These are phyloP conservation scores for Iselma pallidipennis DNA, from an alignment of 2,888 invertebrate species.

Conservation along the genomic window DNA sequence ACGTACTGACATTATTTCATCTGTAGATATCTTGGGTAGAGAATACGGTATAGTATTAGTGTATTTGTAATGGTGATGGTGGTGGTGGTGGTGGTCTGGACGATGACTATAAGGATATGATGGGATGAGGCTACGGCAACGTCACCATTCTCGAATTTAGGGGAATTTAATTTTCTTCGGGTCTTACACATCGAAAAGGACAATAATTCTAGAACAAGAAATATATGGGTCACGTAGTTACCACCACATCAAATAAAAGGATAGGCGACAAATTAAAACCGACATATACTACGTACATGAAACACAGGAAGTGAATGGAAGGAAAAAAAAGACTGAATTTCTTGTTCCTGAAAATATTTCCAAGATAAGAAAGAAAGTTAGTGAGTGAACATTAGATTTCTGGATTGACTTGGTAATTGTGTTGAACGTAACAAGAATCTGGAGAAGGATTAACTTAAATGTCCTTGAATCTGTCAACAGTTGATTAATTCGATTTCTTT, in stretches of 20 bases:
- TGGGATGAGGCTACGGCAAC: background rate
- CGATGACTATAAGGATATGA: background rate
- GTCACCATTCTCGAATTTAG: background rate
- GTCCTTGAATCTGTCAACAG: background rate
- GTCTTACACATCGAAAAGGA: background rate
- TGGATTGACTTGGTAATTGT: background rate
- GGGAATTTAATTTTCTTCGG: background rate
- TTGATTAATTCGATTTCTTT: constrained; percentile 1
- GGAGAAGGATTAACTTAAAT: background rate
- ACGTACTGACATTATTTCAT: background rate
- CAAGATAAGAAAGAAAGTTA: too few relatives aligned
- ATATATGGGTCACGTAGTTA: background rate
- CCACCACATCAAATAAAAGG: too few relatives aligned
- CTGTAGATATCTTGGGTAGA: background rate
- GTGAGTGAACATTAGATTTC: too few relatives aligned
- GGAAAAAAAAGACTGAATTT: background rate
- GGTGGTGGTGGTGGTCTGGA: too few relatives aligned
- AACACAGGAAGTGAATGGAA: background rate
- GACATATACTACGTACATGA: too few relatives aligned
- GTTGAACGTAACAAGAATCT: background rate
- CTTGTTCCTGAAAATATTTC: too few relatives aligned
- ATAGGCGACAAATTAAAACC: too few relatives aligned
- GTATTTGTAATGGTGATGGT: too few relatives aligned
- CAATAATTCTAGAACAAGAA: background rate
- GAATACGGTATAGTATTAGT: background rate